These are phyloP conservation scores for Caenorhabditis parvicauda DNA, from an alignment of 2,888 invertebrate species.

Conservation along the genomic window DNA sequence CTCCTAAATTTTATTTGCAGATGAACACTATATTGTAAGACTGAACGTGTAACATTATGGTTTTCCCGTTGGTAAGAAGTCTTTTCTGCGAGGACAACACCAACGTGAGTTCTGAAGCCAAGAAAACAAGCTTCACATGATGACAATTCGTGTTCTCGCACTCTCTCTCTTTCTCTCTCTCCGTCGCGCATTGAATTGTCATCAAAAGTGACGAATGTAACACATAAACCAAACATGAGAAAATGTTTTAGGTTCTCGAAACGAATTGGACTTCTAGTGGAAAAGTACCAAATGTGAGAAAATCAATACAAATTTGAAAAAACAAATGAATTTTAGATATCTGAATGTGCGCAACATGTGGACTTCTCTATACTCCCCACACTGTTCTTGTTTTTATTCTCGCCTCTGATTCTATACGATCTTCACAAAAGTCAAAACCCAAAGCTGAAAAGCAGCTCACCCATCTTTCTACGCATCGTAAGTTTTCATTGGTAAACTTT, in stretches of 20 bases:
- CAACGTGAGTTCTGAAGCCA: no score
- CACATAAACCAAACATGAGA: not conserved
- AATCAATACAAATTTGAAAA: not conserved
- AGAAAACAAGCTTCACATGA: no score
- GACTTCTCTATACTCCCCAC: slow-evolving; percentile 51
- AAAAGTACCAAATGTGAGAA: slow-evolving; percentile 25
- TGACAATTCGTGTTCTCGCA: no score
- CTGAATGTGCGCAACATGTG: slow-evolving; percentile 54
- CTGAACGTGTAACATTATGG: no score
- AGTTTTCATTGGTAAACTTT: slow-evolving; percentile 10
- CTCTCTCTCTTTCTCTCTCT: no score
- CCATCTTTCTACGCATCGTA: slow-evolving; percentile 53
- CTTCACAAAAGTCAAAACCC: slow-evolving; percentile 47
- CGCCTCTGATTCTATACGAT: slow-evolving; percentile 45
- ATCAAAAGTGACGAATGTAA: not conserved
- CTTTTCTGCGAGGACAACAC: slow-evolving; percentile 25
- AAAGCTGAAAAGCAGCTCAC: slow-evolving; percentile 39
- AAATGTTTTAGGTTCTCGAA: slow-evolving; percentile 28
- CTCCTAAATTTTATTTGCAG: no score
- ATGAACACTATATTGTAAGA: no score
- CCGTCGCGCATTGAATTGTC: no score
- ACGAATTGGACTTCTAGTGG: slow-evolving; percentile 31
- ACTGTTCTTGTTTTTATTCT: slow-evolving; percentile 46
- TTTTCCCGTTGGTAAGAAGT: slow-evolving; percentile 26
- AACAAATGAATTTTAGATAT: slow-evolving; percentile 1